phyloP scores from a whole-genome alignment of 2,888 invertebrate species.

The Branchellion lobata region DNA sequence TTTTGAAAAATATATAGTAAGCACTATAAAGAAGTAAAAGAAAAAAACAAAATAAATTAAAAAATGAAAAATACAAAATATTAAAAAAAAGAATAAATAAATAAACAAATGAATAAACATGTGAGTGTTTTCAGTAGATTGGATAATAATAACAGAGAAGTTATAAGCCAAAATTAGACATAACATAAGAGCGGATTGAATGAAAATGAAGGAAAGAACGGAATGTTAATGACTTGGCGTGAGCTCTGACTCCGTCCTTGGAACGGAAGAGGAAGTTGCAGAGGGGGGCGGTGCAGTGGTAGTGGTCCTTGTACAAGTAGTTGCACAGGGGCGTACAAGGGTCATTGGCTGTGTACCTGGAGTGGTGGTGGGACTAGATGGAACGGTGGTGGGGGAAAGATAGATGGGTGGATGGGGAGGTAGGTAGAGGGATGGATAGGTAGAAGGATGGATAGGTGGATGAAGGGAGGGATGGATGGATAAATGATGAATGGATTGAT shows the following conservation, averaged over 20 bases:
- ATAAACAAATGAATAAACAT: too few relatives aligned
- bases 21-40: too few relatives aligned
- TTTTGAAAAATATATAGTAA: too few relatives aligned
- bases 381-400: neutral
- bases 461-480: neutral
- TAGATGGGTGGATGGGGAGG: neutral
- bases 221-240: conserved; percentile 67
- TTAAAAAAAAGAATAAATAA: too few relatives aligned
- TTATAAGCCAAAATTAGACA: neutral
- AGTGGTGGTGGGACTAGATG: neutral
- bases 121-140: neutral
- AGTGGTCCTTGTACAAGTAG: conserved; percentile 77
- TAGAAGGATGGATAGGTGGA: too few relatives aligned
- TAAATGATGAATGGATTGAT: too few relatives aligned
- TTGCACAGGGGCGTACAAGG: conserved; percentile 66
- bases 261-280: conserved; percentile 62
- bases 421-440: too few relatives aligned
- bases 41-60: neutral
- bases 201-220: neutral
- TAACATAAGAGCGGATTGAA: neutral
- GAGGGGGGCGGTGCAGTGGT: conserved; percentile 76
- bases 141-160: neutral
- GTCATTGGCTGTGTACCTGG: conserved; percentile 64
- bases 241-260: conserved; percentile 75
- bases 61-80: too few relatives aligned